Evolutionary conservation across 2,797 vertebrate species (phyloP), one percentile per base, ranked within the genome.

Genomic region (Clarias fuscus): DNA sequence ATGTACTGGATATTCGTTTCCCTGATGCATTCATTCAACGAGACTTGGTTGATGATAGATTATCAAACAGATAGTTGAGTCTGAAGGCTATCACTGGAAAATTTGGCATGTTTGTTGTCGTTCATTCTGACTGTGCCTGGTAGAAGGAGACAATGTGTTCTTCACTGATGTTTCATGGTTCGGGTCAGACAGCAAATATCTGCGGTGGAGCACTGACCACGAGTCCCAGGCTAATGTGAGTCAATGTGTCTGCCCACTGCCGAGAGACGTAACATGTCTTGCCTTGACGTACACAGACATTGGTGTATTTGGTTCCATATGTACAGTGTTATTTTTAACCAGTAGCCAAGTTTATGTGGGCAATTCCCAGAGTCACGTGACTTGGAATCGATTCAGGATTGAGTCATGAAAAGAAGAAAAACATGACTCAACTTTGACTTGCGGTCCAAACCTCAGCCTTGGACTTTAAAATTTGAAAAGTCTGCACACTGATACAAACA

Each of bases 171-270:
- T 94, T 94, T 88, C 87, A 30, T 92, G 92, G 92, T 91, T 92
- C 89, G 92, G 94, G 95, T 93, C 93, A 96, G 95, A 95, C 93
- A 78, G 91, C 88, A 91, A 95, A 95, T 96, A 95, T 89, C 93
- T 96, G 95, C 94, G 95, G 95, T 92, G 89, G 92, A 91, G 92
- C 89, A 77, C 92, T 89, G 91, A 92, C 92, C 88, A 86, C 91
- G 90, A 88, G 89, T 91, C 89, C 91, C 90, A 85, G 93, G 93
- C 94, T 91, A 89, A 91, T 92, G 91, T 94, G 94, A 95, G 93
- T 96, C 94, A 95, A 95, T 93, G 87, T 85, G 94, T 95, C 95
- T 95, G 91, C 92, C 93, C 91, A 91, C 87, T 90, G 90, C 87
- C 77, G 87, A 89, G 89, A 93, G 94, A 95, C 93, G 89, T 91